Base-by-base conservation (phyloP, 1,140 invertebrate genomes). In the Cydia fagiglandana region DNA sequence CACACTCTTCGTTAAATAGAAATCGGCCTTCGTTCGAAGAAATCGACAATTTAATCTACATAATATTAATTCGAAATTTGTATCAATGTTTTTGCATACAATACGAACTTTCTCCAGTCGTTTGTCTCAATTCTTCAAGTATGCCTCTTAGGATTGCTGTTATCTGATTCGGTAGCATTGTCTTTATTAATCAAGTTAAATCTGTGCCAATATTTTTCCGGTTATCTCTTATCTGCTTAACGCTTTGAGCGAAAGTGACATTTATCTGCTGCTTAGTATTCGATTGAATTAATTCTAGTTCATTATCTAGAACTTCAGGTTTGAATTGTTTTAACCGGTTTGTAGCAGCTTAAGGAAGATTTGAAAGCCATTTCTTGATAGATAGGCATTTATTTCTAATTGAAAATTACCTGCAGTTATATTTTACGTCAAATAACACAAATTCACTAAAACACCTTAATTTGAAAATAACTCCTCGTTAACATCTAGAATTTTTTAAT, bases 201-300 rank as follows among this genome's bases (percentile, higher is more conserved):
- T 70, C 66, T 70, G 66, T 70, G 66, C 66, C 66, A 70, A 70
- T 70, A 70, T 70, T 70, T 34, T 70, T 70, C 66, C 66, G 34
- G 66, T 70, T 66, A 70, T 70, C 38, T 45, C 66, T 70, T 70
- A 70, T 70, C 66, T 34, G 5, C 6, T 70, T 45, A 70, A 41
- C 15, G 66, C 66, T 70, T 70, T 70, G 66, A 70, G 66, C 66
- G 66, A 70, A 70, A 70, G 66, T 70, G 66, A 70, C 66, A 70
- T 70, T 70, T 70, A 70, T 70, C 66, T 38, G 5, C n/a, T 70
- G 66, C 66, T 70, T 17, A 41, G 66, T 70, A 68, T n/a, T 68
- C 66, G 34, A 70, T 38, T 70, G 30, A 70, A 70, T 70, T 70
- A 41, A 70, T 70, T 66, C 30, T 66, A 24, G 7, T 24, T 70